phyloP scores from a whole-genome alignment of 1,140 invertebrate species.

The Eciton burchellii region DNA sequence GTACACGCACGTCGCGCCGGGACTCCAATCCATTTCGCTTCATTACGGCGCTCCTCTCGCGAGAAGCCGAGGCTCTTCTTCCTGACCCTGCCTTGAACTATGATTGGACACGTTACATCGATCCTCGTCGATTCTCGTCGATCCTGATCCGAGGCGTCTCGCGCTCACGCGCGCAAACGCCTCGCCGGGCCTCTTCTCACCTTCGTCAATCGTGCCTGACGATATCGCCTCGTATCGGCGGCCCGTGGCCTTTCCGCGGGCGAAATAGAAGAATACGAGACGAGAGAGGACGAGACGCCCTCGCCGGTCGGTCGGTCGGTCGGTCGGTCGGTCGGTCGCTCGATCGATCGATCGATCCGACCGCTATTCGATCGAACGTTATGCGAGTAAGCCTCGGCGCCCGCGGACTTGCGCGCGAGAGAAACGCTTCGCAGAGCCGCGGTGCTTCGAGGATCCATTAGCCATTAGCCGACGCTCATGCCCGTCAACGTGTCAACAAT shows the following conservation, averaged over 20 bases:
- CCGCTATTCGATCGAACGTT: slow-evolving; percentile 44
- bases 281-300: not conserved
- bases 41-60: slow-evolving; percentile 64
- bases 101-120: slow-evolving; percentile 68
- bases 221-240: slow-evolving; percentile 52
- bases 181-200: slow-evolving; percentile 53
- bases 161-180: slow-evolving; percentile 59
- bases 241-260: slow-evolving; percentile 43
- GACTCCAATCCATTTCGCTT: slow-evolving; percentile 73
- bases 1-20: slow-evolving; percentile 11
- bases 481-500: slow-evolving; percentile 76
- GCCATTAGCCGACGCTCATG: slow-evolving; percentile 77
- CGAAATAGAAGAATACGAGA: slow-evolving; percentile 41
- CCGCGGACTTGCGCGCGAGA: slow-evolving; percentile 44
- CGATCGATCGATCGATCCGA: slow-evolving; percentile 8
- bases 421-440: slow-evolving; percentile 46
- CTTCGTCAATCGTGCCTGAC: slow-evolving; percentile 64
- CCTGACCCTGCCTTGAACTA: slow-evolving; percentile 74
- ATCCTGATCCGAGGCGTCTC: slow-evolving; percentile 63
- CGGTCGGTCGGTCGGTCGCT: slow-evolving; percentile 18
- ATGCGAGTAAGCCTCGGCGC: slow-evolving; percentile 43
- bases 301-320: slow-evolving; percentile 4
- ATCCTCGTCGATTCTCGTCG: slow-evolving; percentile 64
- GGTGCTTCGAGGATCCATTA: slow-evolving; percentile 73
- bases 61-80: slow-evolving; percentile 60